Evolutionary conservation across 1,140 invertebrate species (phyloP).

Genomic region (Diuraphis noxia): DNA sequence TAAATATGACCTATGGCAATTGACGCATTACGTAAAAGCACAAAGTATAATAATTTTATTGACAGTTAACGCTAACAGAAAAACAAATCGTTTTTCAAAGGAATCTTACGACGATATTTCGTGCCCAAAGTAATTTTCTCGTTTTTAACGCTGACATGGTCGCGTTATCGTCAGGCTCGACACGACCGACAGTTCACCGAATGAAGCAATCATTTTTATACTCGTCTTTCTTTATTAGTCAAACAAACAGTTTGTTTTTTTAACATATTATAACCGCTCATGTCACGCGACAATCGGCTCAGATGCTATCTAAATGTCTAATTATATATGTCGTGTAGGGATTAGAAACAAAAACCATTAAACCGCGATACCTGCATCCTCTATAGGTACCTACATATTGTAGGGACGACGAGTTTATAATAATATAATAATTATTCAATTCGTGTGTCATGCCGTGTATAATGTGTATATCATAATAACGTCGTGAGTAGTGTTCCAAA

Average conservation of each 20-base stretch:
- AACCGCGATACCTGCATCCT: not conserved
- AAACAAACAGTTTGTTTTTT: not conserved
- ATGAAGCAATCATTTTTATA: slow-evolving; percentile 2
- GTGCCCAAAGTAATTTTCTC: not conserved
- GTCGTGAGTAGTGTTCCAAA: not conserved
- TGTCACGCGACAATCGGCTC: slow-evolving; percentile 25
- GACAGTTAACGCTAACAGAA: too few species aligned
- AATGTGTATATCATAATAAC: not conserved
- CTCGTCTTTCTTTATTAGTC: not conserved
- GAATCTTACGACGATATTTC: not conserved
- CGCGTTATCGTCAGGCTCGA: not conserved
- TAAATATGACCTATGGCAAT: not conserved
- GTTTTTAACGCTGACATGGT: not conserved
- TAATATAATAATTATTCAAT: not conserved
- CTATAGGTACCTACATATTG: too few species aligned
- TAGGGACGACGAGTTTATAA: not conserved
- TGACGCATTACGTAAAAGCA: not conserved
- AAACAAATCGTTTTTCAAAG: not conserved
- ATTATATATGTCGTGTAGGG: not conserved
- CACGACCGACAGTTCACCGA: not conserved
- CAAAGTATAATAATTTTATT: too few species aligned
- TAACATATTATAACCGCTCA: not conserved
- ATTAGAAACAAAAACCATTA: not conserved
- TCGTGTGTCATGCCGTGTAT: not conserved
- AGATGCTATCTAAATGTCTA: not conserved